A percentile compares a stretch with the other conserved stretches of the same genome.
These are phyloP conservation scores for human DNA, from an alignment of 2,113 vertebrate genomes.

Conservation along the genomic window GRCh38 chr11:27570501-27571000, in stretches of 20 bases:
- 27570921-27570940: neutral
- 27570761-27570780: neutral
- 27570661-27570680: neutral
- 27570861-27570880: neutral
- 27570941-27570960: neutral
- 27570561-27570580: neutral
- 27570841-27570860: neutral
- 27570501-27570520: neutral
- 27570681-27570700: neutral
- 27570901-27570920: neutral
- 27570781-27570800: neutral
- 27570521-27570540: neutral
- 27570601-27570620: neutral
- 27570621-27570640: neutral
- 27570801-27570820: slow-evolving; percentile 13
- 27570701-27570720: neutral
- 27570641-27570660: neutral
- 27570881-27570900: neutral
- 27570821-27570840: neutral
- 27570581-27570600: slow-evolving; percentile 17
- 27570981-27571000: neutral
- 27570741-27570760: neutral
- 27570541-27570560: neutral
- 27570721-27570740: neutral
- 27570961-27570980: slow-evolving; percentile 25